Conservation (phyloP, 2,888 invertebrate genomes). For the Girardia tigrina region DNA sequence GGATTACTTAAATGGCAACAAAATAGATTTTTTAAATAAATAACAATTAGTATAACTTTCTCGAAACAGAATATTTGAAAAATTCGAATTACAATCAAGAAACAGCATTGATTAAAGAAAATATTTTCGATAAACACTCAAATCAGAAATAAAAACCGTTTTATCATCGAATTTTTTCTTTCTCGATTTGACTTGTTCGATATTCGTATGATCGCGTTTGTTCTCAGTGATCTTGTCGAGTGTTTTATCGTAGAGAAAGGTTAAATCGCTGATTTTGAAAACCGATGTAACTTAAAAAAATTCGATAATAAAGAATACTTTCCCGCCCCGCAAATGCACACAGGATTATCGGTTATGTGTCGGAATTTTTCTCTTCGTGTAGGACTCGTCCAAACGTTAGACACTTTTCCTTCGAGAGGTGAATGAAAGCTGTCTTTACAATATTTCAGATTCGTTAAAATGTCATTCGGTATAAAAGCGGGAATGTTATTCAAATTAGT, state of each 20-base stretch:
- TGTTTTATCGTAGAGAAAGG: slow-evolving; percentile 9
- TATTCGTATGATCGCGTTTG: not conserved
- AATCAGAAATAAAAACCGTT: not conserved
- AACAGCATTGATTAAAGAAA: no score
- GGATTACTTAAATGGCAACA: no score
- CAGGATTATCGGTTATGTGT: slow-evolving; percentile 46
- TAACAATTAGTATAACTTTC: no score
- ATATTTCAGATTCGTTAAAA: not conserved
- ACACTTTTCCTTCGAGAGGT: slow-evolving; percentile 31
- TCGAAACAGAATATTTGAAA: no score
- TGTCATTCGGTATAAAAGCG: not conserved
- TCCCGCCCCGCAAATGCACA: slow-evolving; percentile 50
- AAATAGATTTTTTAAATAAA: no score
- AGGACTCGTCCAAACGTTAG: slow-evolving; percentile 46
- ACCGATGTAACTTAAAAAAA: no score
- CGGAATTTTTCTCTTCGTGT: slow-evolving; percentile 46
- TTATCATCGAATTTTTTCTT: not conserved
- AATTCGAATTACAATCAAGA: no score
- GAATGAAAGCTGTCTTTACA: not conserved
- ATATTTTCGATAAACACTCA: not conserved
- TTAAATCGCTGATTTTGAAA: not conserved
- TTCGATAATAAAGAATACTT: no score
- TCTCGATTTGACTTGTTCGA: not conserved
- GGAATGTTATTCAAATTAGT: not conserved
- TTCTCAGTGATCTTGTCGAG: not conserved